phyloP scores from a whole-genome alignment of 2,888 invertebrate species.

The Diarsia brunnea region DNA sequence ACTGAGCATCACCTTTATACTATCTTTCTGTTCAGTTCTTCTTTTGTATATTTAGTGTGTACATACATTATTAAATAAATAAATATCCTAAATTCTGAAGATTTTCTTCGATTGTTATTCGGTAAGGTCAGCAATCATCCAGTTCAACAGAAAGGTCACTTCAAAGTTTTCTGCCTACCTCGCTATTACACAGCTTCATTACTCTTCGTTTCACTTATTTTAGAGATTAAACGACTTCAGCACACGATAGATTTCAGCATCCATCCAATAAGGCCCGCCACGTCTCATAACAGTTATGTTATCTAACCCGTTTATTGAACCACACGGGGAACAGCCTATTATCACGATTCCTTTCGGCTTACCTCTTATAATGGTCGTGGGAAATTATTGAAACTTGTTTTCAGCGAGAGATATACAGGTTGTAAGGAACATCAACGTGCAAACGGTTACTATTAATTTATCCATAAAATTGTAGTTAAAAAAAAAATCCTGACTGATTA shows the following conservation, averaged over 20 bases:
- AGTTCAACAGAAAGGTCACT: background rate
- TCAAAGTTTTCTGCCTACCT: background rate
- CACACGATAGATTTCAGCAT: slow-evolving; percentile 34
- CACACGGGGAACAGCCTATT: slow-evolving; percentile 22
- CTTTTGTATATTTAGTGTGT: too few species aligned
- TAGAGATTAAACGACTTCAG: slow-evolving; percentile 12
- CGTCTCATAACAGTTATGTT: slow-evolving; percentile 13
- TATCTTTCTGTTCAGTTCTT: too few species aligned
- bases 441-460: background rate
- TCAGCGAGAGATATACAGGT: background rate
- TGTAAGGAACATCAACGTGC: background rate
- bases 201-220: background rate
- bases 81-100: too few species aligned
- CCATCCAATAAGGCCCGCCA: slow-evolving; percentile 28
- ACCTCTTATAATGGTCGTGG: background rate
- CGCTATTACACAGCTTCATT: background rate
- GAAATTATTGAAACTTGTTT: background rate
- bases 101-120: background rate
- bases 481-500: too few species aligned
- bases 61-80: too few species aligned
- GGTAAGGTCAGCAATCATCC: background rate
- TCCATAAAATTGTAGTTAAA: too few species aligned
- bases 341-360: slow-evolving; percentile 1
- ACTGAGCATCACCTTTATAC: too few species aligned
- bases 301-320: slow-evolving; percentile 9